Conservation (phyloP, 1,140 invertebrate genomes). For the Drosophila parvula region DNA sequence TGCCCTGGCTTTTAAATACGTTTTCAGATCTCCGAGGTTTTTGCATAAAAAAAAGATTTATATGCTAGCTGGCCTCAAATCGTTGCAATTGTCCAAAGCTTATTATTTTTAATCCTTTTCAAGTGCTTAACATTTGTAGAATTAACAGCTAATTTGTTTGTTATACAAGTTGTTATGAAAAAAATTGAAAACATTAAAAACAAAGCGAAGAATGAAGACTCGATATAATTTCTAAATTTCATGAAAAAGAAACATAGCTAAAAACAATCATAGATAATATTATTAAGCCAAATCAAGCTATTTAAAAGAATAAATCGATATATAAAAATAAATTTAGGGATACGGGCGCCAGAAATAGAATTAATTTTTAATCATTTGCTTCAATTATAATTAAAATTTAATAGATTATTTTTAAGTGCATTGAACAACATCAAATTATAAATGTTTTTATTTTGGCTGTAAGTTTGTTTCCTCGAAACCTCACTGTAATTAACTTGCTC, state of each 20-base stretch:
- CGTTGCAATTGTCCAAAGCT: background rate
- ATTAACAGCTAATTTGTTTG: background rate
- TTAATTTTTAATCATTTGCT: too few relatives aligned
- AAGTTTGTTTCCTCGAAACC: background rate
- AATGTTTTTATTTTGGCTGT: background rate
- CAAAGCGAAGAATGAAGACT: too few relatives aligned
- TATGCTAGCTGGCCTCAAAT: constrained; percentile 10
- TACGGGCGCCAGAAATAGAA: too few relatives aligned
- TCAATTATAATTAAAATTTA: too few relatives aligned
- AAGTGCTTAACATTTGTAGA: background rate
- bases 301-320: too few relatives aligned
- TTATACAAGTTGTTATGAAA: background rate
- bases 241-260: too few relatives aligned
- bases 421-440: background rate
- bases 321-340: too few relatives aligned
- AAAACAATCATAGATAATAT: too few relatives aligned
- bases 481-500: constrained; percentile 13
- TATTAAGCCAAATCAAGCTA: too few relatives aligned
- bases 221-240: too few relatives aligned
- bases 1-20: background rate
- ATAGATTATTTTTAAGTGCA: too few relatives aligned
- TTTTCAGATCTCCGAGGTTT: constrained; percentile 1
- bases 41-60: constrained; percentile 23
- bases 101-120: background rate
- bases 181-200: background rate